Evolutionary conservation across 2,888 invertebrate genomes (phyloP), one percentile per base, ranked within the genome.

Genomic region (Melitaea athalia): DNA sequence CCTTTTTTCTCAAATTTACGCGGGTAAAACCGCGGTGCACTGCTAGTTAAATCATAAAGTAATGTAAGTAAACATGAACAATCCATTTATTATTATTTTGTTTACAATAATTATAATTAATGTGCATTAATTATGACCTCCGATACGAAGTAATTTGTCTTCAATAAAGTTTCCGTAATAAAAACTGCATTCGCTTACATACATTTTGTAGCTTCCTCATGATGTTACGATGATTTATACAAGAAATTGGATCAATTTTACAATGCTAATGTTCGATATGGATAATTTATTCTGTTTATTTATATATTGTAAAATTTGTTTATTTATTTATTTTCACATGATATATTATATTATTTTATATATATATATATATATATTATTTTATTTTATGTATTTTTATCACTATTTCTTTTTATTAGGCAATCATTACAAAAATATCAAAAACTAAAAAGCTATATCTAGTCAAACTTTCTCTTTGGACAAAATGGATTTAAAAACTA

Each of bases 181-280:
- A 60, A 65, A 65, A 52, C 59, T 43, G 45, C 52, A 65, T 60
- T 52, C 50, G 59, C 59, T 65, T 60, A 60, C 31, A 60, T 52
- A 60, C 52, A 52, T 31, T 47, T 33, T 60, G 59, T 33, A 7
- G 24, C 50, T 65, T 65, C 60, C 65, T 60, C 17, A 24, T 45
- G 52, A 31, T 24, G 24, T 52, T 52, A 52, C 11, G 5, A 24
- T 52, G 52, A 52, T 52, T 52, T 52, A 52, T 52, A 11, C 17
- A 52, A 52, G 24, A 12, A 17, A 52, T 17, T 24, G 14, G 24
- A 24, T 12, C 11, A 12, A 45, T 45, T 45, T 17, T 31, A 1
- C 31, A 24, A 4, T 52, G 12, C 24, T 12, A 0, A 52, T 52
- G 4, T 11, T 2, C 24, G 24, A 5, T 24, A 24, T 11, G 5